Evolutionary conservation across 92 coral and sea anemone genomes (phyloP).

Genomic region (Actinostola sp.): DNA sequence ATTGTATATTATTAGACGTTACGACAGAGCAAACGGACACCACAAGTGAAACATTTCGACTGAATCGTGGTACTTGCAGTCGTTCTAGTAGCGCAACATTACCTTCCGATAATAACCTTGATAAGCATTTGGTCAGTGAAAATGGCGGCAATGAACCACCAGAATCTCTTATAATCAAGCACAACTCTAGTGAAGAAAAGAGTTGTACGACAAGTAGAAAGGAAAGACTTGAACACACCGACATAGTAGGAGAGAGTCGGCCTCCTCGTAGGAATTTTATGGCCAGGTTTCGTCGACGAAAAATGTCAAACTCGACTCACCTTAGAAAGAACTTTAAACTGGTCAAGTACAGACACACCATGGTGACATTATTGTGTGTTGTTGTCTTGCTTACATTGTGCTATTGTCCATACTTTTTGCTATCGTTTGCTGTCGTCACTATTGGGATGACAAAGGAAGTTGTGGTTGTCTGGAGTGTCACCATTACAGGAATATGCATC

Average conservation of each 20-base stretch:
- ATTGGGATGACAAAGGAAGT: slow-evolving; percentile 23
- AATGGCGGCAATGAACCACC: too few relatives aligned
- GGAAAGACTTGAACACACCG: not conserved
- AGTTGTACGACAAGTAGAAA: too few relatives aligned
- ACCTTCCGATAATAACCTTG: too few relatives aligned
- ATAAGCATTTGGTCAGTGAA: too few relatives aligned
- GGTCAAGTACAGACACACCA: slow-evolving; percentile 22
- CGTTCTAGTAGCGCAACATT: too few relatives aligned
- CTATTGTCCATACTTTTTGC: slow-evolving; percentile 28
- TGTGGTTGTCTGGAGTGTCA: slow-evolving; percentile 22
- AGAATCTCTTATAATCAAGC: too few relatives aligned
- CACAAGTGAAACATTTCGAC: too few relatives aligned
- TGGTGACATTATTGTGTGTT: slow-evolving; percentile 25
- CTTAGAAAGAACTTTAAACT: not conserved
- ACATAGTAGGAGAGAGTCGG: not conserved
- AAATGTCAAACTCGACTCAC: not conserved
- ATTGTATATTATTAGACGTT: too few relatives aligned
- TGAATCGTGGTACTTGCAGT: too few relatives aligned
- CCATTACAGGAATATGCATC: slow-evolving; percentile 9
- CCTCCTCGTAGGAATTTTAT: too few relatives aligned
- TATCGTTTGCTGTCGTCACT: slow-evolving; percentile 16
- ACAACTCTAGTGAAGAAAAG: too few relatives aligned
- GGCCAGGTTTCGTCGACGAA: not conserved
- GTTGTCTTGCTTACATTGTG: slow-evolving; percentile 10
- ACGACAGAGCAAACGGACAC: too few relatives aligned